A percentile compares a stretch with the other conserved stretches of the same genome.
These are phyloP conservation scores for Leucozona laternaria DNA, from an alignment of 2,888 invertebrate genomes.

Conservation along the genomic window DNA sequence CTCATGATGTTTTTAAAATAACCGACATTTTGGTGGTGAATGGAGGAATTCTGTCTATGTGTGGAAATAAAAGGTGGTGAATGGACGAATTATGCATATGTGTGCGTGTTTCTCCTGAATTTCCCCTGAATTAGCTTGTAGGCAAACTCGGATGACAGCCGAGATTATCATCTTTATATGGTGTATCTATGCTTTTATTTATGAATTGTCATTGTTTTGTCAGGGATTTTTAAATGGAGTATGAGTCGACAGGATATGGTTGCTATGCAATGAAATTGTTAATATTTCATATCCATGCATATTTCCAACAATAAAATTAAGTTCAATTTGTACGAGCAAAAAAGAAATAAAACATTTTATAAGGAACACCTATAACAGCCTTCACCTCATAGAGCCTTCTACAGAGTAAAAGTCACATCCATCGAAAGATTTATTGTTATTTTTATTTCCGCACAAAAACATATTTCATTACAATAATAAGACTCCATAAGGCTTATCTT, in stretches of 20 bases:
- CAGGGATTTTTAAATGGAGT: background rate
- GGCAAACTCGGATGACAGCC: too few relatives aligned
- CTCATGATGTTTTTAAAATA: too few relatives aligned
- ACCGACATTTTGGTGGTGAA: too few relatives aligned
- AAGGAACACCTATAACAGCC: too few relatives aligned
- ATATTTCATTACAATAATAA: constrained; percentile 25
- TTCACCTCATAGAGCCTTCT: too few relatives aligned
- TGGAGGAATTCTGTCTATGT: too few relatives aligned
- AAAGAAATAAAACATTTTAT: background rate
- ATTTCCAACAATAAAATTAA: constrained; percentile 2
- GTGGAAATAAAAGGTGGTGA: too few relatives aligned
- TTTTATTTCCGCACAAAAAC: constrained; percentile 16
- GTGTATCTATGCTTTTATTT: background rate
- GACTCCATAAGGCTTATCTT: constrained; percentile 22
- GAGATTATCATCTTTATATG: too few relatives aligned
- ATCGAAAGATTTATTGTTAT: constrained; percentile 11
- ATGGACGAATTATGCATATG: too few relatives aligned
- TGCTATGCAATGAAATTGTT: constrained; percentile 3
- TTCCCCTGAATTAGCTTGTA: too few relatives aligned
- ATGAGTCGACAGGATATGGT: background rate
- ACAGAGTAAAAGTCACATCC: background rate
- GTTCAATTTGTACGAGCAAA: background rate
- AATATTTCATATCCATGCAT: background rate
- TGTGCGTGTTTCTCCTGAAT: too few relatives aligned
- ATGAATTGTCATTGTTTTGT: background rate